Evolutionary conservation across 1,140 invertebrate species (phyloP).

Genomic region (Saccostrea cuccullata): DNA sequence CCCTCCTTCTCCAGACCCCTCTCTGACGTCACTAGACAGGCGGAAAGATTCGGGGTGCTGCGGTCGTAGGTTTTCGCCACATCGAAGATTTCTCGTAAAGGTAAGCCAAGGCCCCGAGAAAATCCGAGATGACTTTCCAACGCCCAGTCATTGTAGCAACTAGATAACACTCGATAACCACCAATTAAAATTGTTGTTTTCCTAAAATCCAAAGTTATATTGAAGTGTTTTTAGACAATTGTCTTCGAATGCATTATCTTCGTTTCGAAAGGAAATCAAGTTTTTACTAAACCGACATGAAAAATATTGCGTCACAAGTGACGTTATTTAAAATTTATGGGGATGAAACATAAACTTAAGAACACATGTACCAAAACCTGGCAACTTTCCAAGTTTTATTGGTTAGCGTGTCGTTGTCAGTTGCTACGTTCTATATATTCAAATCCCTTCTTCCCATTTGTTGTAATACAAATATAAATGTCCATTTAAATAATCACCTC

Average conservation of each 20-base stretch:
- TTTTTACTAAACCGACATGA: too few relatives aligned
- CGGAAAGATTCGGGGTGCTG: conserved; percentile 87
- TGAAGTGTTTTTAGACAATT: too few relatives aligned
- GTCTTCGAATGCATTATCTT: too few relatives aligned
- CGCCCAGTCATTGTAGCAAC: background rate
- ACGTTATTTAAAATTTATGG: too few relatives aligned
- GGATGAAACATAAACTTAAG: background rate
- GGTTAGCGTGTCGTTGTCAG: background rate
- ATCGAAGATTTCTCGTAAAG: conserved; percentile 71
- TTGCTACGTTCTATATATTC: background rate
- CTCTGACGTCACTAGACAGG: conserved; percentile 73
- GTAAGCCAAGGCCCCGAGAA: conserved; percentile 48
- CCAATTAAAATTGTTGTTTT: background rate
- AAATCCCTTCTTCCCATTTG: background rate
- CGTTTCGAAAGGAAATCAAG: too few relatives aligned
- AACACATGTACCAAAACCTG: background rate
- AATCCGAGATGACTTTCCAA: background rate
- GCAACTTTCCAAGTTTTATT: background rate
- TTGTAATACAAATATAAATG: background rate
- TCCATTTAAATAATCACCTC: background rate
- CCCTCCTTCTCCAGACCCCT: conserved; percentile 90
- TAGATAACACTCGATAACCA: background rate
- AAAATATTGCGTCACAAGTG: too few relatives aligned
- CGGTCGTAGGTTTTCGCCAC: conserved; percentile 83
- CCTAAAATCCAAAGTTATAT: too few relatives aligned